These are phyloP conservation scores for Gryon sp. DNA, from an alignment of 1,140 invertebrate species.

Conservation along the genomic window DNA sequence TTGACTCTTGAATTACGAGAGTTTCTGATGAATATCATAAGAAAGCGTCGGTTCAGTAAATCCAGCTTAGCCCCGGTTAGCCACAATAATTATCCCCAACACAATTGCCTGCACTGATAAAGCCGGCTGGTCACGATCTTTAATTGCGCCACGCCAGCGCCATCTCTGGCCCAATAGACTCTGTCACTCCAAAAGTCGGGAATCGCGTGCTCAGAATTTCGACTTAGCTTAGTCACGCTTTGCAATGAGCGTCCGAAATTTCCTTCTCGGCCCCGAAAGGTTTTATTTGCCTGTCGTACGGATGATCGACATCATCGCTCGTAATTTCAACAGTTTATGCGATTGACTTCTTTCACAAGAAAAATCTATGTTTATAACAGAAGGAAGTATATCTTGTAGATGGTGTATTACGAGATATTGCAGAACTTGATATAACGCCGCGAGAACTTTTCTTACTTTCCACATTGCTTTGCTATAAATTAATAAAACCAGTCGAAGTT, in stretches of 20 bases:
- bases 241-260: constrained; percentile 68
- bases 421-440: not conserved
- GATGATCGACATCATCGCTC: no score
- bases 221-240: constrained; percentile 74
- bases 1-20: constrained; percentile 38
- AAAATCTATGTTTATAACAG: no score
- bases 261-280: not conserved
- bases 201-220: constrained; percentile 63
- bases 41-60: constrained; percentile 20
- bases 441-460: not conserved
- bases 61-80: no score
- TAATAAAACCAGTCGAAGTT: not conserved
- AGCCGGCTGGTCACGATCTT: constrained; percentile 69
- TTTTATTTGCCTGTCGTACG: constrained; percentile 36
- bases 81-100: constrained; percentile 49
- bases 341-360: no score
- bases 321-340: constrained; percentile 7
- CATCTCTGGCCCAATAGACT: no score
- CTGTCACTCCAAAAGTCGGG: constrained; percentile 52
- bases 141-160: constrained; percentile 71
- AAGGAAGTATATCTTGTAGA: no score
- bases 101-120: constrained; percentile 51
- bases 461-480: constrained; percentile 4
- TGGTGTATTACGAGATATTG: not conserved
- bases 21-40: constrained; percentile 28